Base-by-base conservation (phyloP, 1,140 invertebrate species). In the Battus philenor region DNA sequence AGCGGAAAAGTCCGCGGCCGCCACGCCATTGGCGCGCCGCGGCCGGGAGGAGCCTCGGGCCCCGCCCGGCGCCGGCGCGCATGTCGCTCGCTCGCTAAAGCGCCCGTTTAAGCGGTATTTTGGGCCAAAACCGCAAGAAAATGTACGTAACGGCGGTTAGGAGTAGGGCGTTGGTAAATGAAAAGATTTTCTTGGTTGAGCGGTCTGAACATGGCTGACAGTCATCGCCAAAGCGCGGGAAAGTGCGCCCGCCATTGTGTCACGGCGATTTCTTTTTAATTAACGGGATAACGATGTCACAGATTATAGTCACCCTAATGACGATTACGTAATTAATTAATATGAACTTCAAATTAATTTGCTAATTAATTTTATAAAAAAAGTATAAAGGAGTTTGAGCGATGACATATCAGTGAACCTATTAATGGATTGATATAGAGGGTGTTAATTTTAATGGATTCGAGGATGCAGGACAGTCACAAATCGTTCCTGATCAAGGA, bases 401-500 rank as follows among this genome's bases (percentile, higher is more conserved):
- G 6, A 20, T 20, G 18, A 20, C 18, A n/a, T n/a, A n/a, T n/a
- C n/a, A 20, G 18, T 20, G 18, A 4, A 41, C 26, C 24, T 10
- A 41, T 41, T n/a, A 47, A 44, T 43, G 6, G 2, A 20, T 20
- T 47, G 10, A 46, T 33, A 29, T 15, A 24, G 6, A 6, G 2
- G 18, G 2, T 3, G 6, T 3, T 20, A 20, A 11, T 9, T 34
- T 50, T 22, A 47, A 64, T 59, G 55, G 64, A 67, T 44, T 53
- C 48, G 9, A 62, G 49, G 36, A 81, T 85, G 84, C 79, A 92
- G 71, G 91, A 93, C 75, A 89, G 86, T 51, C 90, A 92, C 51
- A 94, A 94, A 66, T 93, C 92, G 1, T 94, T 94, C 74, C 72
- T 94, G 8, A 94, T 94, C 47, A 89, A 90, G 54, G 92, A 94